A percentile compares a stretch with the other conserved stretches of the same genome.
These are phyloP conservation scores for Lates japonicus DNA, from an alignment of 2,797 vertebrate genomes.

Conservation along the genomic window DNA sequence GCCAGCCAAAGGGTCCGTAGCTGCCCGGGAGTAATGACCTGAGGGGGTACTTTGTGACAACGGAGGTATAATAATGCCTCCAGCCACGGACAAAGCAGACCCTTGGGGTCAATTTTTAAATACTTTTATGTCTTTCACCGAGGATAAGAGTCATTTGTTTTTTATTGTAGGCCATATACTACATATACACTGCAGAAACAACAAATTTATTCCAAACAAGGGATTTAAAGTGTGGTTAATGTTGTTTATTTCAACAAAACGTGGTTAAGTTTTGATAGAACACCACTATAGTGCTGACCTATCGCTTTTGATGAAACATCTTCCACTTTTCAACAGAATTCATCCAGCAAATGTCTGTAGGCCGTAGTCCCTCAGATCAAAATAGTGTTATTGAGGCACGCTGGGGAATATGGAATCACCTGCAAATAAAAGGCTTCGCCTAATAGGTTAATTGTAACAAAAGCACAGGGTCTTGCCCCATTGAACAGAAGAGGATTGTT, in stretches of 20 bases:
- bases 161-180: constrained; percentile 76
- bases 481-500: constrained; percentile 81
- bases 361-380: constrained; percentile 67
- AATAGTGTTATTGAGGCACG: constrained; percentile 68
- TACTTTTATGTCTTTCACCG: constrained; percentile 88
- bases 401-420: constrained; percentile 75
- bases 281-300: constrained; percentile 20
- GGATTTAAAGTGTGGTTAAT: constrained; percentile 47
- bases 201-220: constrained; percentile 59
- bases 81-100: constrained; percentile 89
- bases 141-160: constrained; percentile 86
- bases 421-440: constrained; percentile 78
- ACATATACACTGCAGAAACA: constrained; percentile 53
- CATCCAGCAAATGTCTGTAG: constrained; percentile 67
- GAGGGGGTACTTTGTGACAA: constrained; percentile 89
- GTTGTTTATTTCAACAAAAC: constrained; percentile 56
- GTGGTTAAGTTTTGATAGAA: constrained; percentile 44
- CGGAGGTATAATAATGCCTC: constrained; percentile 89
- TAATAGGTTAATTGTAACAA: constrained; percentile 84
- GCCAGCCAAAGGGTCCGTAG: constrained; percentile 85
- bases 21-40: constrained; percentile 89
- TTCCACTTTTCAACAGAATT: constrained; percentile 57
- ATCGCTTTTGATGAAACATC: constrained; percentile 59
- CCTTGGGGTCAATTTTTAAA: constrained; percentile 90
- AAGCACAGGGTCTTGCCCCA: constrained; percentile 82